Evolutionary conservation across 1,140 invertebrate genomes (phyloP), one percentile per base, ranked within the genome.

Genomic region (Thereuonema tuberculata): DNA sequence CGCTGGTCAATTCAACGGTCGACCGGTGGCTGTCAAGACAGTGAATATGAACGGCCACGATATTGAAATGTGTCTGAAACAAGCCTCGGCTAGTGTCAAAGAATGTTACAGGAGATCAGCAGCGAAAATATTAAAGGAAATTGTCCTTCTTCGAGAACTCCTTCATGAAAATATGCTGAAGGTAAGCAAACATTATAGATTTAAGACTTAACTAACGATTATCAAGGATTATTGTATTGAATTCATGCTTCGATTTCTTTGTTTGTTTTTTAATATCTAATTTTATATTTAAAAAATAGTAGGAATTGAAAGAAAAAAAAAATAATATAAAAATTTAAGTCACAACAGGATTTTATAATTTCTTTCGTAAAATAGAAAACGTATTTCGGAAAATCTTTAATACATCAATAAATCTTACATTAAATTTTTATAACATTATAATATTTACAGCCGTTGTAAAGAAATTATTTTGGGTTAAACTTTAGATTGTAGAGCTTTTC

Each of bases 11-110:
- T 69, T 70, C 46, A 50, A 65, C 9, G 71, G 68, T 3, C 21
- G 61, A 37, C 50, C 62, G 1, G 65, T 76, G 1, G 76, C 77
- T 1, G 61, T 78, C 12, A 78, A 78, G 62, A 75, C 71, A 0
- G 74, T 77, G 15, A 75, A 76, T 63, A 58, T 69, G 1, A 67
- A 70, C 20, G 75, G 75, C 1, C 70, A 73, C 56, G 73, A 77
- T 59, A 67, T 77, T 1, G 64, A 58, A 2, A 59, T 68, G 1
- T 78, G 76, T 64, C 60, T 71, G 49, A 61, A 67, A 20, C 28
- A 65, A 14, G 23, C 56, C 17, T 56, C 64, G 12, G 67, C 67
- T 5, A 60, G 66, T 5, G 28, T 70, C 21, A 56, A 63, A 3
- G 58, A 65, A 2, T 77, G 76, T 60, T 76, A 73, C 64, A 56